Conservation (phyloP, 1,140 invertebrate genomes). For the Diachasmimorpha longicaudata region DNA sequence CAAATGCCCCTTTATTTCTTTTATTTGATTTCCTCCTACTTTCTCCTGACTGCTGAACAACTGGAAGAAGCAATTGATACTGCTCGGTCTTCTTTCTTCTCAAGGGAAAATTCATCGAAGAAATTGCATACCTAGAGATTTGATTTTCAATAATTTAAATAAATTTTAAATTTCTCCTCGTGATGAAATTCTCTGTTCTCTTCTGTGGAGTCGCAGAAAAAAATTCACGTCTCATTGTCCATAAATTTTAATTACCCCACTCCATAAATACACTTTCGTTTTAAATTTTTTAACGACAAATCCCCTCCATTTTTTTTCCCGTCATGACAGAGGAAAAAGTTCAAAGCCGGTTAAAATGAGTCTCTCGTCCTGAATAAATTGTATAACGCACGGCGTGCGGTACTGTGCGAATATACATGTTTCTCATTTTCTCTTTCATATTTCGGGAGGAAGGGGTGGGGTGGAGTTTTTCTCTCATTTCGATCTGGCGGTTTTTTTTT, state of each 20-base stretch:
- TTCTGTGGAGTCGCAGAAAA: too few species aligned
- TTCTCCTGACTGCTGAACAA: too few species aligned
- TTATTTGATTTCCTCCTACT: too few species aligned
- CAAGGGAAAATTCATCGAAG: too few species aligned
- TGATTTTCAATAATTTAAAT: too few species aligned
- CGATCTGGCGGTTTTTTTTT: not conserved
- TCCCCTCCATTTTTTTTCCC: not conserved
- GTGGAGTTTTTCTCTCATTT: not conserved
- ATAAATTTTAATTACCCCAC: not conserved
- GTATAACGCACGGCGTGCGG: not conserved
- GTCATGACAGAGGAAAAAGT: not conserved
- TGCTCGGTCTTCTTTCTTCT: too few species aligned
- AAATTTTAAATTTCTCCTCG: too few species aligned
- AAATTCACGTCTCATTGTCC: not conserved
- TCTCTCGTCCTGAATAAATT: not conserved
- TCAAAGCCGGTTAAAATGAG: not conserved
- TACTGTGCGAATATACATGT: not conserved
- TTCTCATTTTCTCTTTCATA: slow-evolving; percentile 4
- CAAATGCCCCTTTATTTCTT: too few species aligned
- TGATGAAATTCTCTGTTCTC: too few species aligned
- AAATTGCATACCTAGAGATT: not conserved
- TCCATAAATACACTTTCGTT: not conserved
- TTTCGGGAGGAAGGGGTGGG: not conserved
- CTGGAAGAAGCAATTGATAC: too few species aligned
- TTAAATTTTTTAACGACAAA: not conserved